Conservation (phyloP, 2,888 invertebrate genomes). For the Stenodera caucasica region DNA sequence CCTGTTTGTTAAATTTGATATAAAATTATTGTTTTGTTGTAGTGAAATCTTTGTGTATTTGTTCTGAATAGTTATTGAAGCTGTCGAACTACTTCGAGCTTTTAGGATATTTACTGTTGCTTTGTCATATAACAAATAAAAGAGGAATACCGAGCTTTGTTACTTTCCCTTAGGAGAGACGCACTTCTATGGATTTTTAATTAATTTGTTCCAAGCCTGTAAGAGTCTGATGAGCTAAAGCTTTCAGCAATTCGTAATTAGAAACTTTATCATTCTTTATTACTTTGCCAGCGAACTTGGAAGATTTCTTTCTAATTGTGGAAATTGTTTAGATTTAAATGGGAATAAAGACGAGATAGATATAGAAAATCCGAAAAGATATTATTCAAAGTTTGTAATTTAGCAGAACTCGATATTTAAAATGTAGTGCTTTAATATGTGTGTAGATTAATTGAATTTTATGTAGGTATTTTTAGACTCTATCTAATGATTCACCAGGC, state of each 20-base stretch:
- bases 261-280: slow-evolving; percentile 36
- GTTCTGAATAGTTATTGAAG: neutral
- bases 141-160: neutral
- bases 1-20: no score
- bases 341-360: neutral
- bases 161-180: neutral
- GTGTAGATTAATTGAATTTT: no score
- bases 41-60: neutral
- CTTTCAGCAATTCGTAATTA: slow-evolving; percentile 37
- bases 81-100: neutral
- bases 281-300: slow-evolving; percentile 20
- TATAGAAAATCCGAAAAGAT: no score
- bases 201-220: slow-evolving; percentile 32
- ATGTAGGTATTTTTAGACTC: no score
- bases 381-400: slow-evolving; percentile 26
- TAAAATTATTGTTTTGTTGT: no score
- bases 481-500: no score
- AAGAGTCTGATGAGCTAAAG: slow-evolving; percentile 28
- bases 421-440: no score
- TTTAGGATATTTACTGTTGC: neutral
- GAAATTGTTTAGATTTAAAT: slow-evolving; percentile 10
- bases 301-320: slow-evolving; percentile 24
- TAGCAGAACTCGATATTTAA: slow-evolving; percentile 24
- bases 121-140: slow-evolving; percentile 25
- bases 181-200: slow-evolving; percentile 32